Percentiles rank a stretch among this genome's conserved stretches.
Evolutionary conservation across 2,797 vertebrate genomes (phyloP).

Genomic region (Neomorphus geoffroyi): DNA sequence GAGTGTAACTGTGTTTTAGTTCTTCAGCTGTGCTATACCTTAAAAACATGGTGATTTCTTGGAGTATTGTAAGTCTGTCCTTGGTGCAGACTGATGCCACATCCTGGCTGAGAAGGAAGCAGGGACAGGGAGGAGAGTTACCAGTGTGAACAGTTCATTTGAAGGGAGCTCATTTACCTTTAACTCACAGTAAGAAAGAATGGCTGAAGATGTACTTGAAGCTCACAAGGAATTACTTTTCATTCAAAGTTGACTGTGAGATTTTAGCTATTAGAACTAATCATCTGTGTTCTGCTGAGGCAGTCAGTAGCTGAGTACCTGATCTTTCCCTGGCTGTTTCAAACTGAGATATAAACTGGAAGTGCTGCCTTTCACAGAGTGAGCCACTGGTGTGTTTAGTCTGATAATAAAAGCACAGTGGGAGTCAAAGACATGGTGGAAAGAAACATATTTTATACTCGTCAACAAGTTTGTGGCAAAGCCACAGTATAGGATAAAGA

Average conservation of each 20-base stretch:
- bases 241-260: background rate
- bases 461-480: background rate
- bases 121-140: rapidly evolving
- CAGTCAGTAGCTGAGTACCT: background rate
- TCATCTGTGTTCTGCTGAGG: background rate
- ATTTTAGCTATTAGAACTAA: background rate
- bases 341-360: background rate
- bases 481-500: background rate
- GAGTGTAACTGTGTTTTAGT: background rate
- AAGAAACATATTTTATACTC: background rate
- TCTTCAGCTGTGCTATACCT: background rate
- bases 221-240: background rate
- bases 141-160: background rate
- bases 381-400: background rate
- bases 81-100: background rate
- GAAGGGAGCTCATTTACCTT: background rate
- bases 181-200: background rate
- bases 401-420: background rate
- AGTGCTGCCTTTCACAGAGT: background rate
- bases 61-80: background rate
- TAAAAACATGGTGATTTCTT: background rate
- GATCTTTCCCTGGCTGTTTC: background rate
- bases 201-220: background rate
- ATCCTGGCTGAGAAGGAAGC: background rate
- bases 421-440: background rate